phyloP scores from a whole-genome alignment of 2,888 invertebrate species.

The Lasioglossum villosulum region DNA sequence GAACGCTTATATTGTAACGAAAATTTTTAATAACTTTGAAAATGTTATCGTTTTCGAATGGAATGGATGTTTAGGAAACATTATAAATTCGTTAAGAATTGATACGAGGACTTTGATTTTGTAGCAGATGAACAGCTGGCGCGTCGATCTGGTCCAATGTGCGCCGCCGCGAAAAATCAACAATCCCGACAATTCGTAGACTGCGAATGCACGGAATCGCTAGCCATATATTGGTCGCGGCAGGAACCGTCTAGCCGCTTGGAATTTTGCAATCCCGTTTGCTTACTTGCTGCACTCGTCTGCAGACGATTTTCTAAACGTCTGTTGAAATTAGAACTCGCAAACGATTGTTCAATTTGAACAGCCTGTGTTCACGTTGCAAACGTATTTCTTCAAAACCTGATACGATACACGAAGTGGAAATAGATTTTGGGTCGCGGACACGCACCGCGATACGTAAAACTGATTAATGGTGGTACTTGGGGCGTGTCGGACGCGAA shows the following conservation, averaged over 20 bases:
- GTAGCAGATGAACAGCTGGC: too few species aligned
- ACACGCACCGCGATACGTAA: neutral
- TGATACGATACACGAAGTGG: too few species aligned
- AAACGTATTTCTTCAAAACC: too few species aligned
- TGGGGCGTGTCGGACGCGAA: neutral
- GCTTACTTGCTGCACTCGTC: neutral
- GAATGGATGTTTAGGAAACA: too few species aligned
- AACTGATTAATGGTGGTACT: neutral
- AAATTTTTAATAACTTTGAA: too few species aligned
- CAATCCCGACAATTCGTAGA: slow-evolving; percentile 39
- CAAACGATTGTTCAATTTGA: neutral
- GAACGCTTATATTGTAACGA: too few species aligned
- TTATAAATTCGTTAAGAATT: too few species aligned
- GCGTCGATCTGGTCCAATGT: too few species aligned
- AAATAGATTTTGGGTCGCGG: neutral
- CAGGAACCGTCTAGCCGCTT: neutral
- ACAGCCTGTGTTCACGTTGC: too few species aligned
- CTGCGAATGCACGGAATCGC: slow-evolving; percentile 31
- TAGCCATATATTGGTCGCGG: slow-evolving; percentile 28
- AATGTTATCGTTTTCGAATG: too few species aligned
- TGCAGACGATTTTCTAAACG: neutral
- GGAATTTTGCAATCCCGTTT: neutral
- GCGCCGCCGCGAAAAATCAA: slow-evolving; percentile 16
- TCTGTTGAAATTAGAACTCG: neutral
- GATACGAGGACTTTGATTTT: too few species aligned